Evolutionary conservation across 2,113 vertebrate species (phyloP).

Genomic region (Scomber japonicus): DNA sequence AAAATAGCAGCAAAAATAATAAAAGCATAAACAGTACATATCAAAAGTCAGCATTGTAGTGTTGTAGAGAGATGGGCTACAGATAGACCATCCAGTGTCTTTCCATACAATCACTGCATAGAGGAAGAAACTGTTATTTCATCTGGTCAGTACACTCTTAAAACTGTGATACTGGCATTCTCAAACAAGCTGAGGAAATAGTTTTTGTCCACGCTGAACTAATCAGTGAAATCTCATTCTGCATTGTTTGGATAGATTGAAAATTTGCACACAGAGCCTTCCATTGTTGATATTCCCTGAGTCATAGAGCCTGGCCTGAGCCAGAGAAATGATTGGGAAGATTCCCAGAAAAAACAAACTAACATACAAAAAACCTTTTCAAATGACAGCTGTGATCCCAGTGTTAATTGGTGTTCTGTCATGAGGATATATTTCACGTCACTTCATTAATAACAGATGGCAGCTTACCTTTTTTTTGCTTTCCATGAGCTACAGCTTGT

Average conservation of each 20-base stretch:
- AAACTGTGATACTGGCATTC: not conserved
- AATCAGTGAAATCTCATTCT: not conserved
- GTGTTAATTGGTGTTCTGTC: slow-evolving; percentile 9
- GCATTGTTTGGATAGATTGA: slow-evolving; percentile 24
- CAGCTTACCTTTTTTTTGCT: slow-evolving; percentile 16
- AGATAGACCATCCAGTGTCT: no score
- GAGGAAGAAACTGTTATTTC: not conserved
- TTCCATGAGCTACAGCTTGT: not conserved
- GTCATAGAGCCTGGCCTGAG: not conserved
- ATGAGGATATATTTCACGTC: slow-evolving; percentile 7
- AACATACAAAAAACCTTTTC: not conserved
- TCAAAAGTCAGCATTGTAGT: no score
- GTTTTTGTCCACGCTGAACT: not conserved
- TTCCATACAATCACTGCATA: not conserved
- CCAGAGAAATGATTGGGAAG: not conserved
- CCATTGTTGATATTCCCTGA: slow-evolving; percentile 9
- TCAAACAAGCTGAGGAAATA: not conserved
- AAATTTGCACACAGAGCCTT: not conserved
- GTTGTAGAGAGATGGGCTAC: no score
- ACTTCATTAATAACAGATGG: slow-evolving; percentile 37
- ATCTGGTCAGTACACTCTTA: no score
- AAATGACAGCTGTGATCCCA: slow-evolving; percentile 33
- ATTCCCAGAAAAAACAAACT: slow-evolving; percentile 16
- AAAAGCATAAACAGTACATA: no score
- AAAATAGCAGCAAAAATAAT: no score